phyloP scores from a whole-genome alignment of 2,888 invertebrate species.

The Drosophila seclusa region DNA sequence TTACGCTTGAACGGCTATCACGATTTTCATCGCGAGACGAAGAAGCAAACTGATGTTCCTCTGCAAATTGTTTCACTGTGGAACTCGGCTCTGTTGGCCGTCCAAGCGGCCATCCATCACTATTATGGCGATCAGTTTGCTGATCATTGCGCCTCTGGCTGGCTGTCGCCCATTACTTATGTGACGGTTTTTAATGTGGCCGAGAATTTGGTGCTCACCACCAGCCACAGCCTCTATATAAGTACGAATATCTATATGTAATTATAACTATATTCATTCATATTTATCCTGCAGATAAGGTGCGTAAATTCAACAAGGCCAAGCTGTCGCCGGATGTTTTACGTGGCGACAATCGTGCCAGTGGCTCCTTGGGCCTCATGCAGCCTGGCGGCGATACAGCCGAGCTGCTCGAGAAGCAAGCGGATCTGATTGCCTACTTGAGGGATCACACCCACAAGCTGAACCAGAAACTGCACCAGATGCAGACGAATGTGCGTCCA shows the following conservation, averaged over 20 bases:
- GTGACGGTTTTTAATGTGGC: slow-evolving; percentile 86
- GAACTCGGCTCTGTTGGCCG: slow-evolving; percentile 87
- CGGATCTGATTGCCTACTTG: slow-evolving; percentile 89
- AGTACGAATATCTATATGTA: slow-evolving; percentile 80
- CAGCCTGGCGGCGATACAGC: slow-evolving; percentile 86
- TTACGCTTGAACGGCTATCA: slow-evolving; percentile 88
- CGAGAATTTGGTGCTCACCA: slow-evolving; percentile 86
- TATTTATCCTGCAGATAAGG: slow-evolving; percentile 85
- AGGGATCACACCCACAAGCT: slow-evolving; percentile 89
- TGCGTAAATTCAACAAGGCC: slow-evolving; percentile 87
- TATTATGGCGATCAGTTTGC: slow-evolving; percentile 86
- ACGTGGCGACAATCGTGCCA: slow-evolving; percentile 84
- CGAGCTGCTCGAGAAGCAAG: slow-evolving; percentile 89
- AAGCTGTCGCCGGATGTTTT: slow-evolving; percentile 88
- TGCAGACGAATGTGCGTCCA: slow-evolving; percentile 86
- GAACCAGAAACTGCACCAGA: slow-evolving; percentile 88
- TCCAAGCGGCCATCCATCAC: slow-evolving; percentile 87
- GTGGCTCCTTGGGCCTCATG: slow-evolving; percentile 84
- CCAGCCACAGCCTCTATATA: slow-evolving; percentile 86
- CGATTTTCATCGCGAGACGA: slow-evolving; percentile 88
- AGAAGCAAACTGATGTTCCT: slow-evolving; percentile 87
- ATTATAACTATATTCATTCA: background rate
- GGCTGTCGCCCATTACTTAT: slow-evolving; percentile 87
- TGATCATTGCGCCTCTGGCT: slow-evolving; percentile 85
- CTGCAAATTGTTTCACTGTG: slow-evolving; percentile 88